phyloP scores from a whole-genome alignment of 2,888 invertebrate species.

The Coenonympha arcania region DNA sequence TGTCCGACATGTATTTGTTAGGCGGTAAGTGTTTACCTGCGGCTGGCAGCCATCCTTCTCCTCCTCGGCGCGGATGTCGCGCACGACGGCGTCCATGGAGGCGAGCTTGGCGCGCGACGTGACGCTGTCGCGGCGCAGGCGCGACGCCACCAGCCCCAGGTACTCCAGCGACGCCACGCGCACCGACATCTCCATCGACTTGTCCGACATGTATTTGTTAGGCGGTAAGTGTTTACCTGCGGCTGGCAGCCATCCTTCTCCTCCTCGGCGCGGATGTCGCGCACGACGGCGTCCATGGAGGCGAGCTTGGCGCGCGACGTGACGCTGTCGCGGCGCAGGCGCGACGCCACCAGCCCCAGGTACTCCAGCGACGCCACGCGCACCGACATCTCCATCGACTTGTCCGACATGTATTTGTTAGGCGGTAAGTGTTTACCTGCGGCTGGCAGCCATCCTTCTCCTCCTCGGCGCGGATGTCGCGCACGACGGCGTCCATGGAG shows the following conservation, averaged over 20 bases:
- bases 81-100: conserved; percentile 93
- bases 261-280: conserved; percentile 91
- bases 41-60: conserved; percentile 81
- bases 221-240: too few relatives aligned
- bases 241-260: conserved; percentile 81
- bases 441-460: conserved; percentile 81
- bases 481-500: conserved; percentile 93
- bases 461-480: conserved; percentile 91
- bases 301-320: conserved; percentile 88
- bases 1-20: conserved; percentile 89
- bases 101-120: conserved; percentile 88
- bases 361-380: conserved; percentile 98
- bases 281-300: conserved; percentile 93
- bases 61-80: conserved; percentile 91
- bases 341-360: conserved; percentile 96
- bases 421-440: too few relatives aligned
- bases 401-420: conserved; percentile 89
- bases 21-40: too few relatives aligned
- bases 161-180: conserved; percentile 98
- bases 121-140: conserved; percentile 94
- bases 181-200: conserved; percentile 94
- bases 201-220: conserved; percentile 89
- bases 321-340: conserved; percentile 94
- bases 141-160: conserved; percentile 96
- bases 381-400: conserved; percentile 94